phyloP scores from a whole-genome alignment of 2,113 vertebrate species.

The Neogale vison region DNA sequence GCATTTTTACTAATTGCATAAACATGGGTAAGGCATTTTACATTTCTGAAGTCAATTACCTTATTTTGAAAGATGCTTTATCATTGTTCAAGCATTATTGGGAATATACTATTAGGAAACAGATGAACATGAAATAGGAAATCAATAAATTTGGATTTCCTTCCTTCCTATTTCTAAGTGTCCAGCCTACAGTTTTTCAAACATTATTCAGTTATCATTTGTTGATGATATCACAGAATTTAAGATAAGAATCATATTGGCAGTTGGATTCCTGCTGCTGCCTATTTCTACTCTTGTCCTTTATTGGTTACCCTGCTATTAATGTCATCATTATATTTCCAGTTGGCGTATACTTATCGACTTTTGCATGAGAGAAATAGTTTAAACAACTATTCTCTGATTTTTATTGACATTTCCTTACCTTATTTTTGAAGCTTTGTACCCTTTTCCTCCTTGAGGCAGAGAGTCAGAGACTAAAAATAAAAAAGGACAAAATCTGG shows the following conservation, averaged over 20 bases:
- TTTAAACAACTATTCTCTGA: not conserved
- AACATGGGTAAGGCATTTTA: not conserved
- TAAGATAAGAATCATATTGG: not conserved
- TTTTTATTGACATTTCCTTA: not conserved
- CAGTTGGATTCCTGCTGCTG: not conserved
- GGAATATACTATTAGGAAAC: not conserved
- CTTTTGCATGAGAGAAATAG: not conserved
- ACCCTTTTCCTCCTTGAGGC: not conserved
- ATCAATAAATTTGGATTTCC: not conserved
- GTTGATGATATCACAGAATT: not conserved
- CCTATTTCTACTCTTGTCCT: not conserved
- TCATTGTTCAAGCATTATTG: not conserved
- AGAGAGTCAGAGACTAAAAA: not conserved
- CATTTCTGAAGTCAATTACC: not conserved
- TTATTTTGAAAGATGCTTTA: not conserved
- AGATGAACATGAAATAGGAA: not conserved
- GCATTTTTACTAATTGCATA: not conserved
- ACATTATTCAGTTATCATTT: not conserved
- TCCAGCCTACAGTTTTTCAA: not conserved
- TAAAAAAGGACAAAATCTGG: constrained; percentile 1
- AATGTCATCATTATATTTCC: not conserved
- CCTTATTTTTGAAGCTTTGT: not conserved
- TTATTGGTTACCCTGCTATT: not conserved
- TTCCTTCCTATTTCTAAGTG: not conserved
- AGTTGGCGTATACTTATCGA: not conserved